Evolutionary conservation across 2,888 invertebrate genomes (phyloP).

Genomic region (Thymelicus lineola): DNA sequence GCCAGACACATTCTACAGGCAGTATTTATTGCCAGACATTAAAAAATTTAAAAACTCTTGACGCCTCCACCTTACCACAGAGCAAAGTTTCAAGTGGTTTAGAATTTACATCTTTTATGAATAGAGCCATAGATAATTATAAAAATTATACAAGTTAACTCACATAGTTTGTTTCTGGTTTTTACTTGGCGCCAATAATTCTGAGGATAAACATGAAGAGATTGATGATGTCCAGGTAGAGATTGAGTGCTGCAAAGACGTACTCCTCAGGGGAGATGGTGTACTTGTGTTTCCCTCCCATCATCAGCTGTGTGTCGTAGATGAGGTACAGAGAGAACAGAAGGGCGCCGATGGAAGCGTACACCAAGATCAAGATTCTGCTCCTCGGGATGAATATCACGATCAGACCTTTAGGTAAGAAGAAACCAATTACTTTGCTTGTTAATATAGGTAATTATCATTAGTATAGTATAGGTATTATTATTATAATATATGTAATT

Average conservation of each 20-base stretch:
- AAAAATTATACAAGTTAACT: no score
- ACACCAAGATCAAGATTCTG: conserved; percentile 39
- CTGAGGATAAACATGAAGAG: conserved; percentile 92
- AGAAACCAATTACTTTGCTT: background rate
- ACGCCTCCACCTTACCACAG: no score
- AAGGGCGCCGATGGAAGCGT: conserved; percentile 43
- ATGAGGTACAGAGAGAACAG: conserved; percentile 64
- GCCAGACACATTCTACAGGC: no score
- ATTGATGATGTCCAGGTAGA: conserved; percentile 93
- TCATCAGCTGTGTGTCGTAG: conserved; percentile 93
- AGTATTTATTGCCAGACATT: no score
- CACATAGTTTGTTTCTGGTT: background rate
- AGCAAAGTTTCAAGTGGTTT: no score
- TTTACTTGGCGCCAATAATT: conserved; percentile 79
- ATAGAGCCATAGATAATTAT: no score
- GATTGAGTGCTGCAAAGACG: conserved; percentile 93
- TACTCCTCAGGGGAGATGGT: conserved; percentile 94
- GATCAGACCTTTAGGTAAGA: conserved; percentile 40
- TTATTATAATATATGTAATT: no score
- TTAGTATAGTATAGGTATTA: no score
- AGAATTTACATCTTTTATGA: no score
- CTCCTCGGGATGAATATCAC: conserved; percentile 38
- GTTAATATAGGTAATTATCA: no score
- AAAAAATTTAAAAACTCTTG: no score
- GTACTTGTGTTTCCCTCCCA: conserved; percentile 93